phyloP scores from a whole-genome alignment of 1,140 invertebrate species.

The Orussus abietinus region DNA sequence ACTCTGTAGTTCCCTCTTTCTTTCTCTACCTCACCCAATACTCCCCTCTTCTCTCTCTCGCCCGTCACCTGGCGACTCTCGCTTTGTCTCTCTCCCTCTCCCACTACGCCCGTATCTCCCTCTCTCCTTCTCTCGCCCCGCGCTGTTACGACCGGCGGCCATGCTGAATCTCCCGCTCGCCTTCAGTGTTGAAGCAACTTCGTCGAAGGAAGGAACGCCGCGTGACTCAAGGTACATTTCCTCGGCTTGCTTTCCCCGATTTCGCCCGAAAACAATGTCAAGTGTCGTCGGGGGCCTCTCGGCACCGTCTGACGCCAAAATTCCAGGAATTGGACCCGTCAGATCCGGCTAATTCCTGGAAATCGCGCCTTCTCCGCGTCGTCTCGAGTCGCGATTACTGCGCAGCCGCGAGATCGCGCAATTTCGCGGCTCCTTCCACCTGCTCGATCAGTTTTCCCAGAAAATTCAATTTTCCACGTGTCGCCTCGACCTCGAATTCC shows the following conservation, averaged over 20 bases:
- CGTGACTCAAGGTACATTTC: no score
- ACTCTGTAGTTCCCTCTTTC: background rate
- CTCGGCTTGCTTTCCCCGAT: slow-evolving; percentile 8
- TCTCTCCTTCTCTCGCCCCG: no score
- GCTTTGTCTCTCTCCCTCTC: slow-evolving; percentile 14
- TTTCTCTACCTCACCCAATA: slow-evolving; percentile 3
- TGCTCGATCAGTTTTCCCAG: no score
- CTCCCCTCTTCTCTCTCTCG: slow-evolving; percentile 4
- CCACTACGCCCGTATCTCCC: slow-evolving; percentile 10
- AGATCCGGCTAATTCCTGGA: slow-evolving; percentile 1
- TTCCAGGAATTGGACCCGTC: background rate
- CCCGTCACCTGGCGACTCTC: no score
- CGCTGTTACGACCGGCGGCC: slow-evolving; percentile 20
- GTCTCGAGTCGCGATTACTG: no score
- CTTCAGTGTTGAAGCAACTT: slow-evolving; percentile 39
- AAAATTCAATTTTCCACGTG: no score
- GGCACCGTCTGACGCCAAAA: background rate
- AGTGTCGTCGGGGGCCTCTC: background rate
- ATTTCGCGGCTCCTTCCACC: no score
- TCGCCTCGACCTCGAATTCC: no score
- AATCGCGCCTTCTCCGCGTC: no score
- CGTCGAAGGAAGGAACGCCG: slow-evolving; percentile 26
- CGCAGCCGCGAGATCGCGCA: no score
- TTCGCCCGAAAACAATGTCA: slow-evolving; percentile 7
- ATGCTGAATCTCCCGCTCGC: slow-evolving; percentile 29